Conservation (phyloP, 2,797 vertebrate genomes). For the Propithecus perrieri region DNA sequence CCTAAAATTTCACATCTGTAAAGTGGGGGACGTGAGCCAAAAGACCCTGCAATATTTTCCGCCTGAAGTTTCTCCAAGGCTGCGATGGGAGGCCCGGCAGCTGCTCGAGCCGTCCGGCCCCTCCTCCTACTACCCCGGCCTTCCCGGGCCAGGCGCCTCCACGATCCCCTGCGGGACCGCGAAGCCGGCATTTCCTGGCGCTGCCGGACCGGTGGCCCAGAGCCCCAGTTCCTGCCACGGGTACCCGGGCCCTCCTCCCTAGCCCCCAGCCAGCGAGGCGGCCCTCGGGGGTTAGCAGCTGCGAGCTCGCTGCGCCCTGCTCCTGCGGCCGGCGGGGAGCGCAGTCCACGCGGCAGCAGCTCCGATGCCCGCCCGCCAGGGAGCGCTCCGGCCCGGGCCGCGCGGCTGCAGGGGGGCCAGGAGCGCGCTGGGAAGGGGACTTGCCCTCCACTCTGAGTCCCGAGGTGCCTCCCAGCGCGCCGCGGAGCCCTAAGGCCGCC, state of each 20-base stretch:
- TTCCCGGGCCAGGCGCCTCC: neutral
- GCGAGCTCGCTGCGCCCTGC: neutral
- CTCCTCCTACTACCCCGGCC: neutral
- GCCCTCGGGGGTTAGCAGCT: neutral
- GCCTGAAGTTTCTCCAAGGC: neutral
- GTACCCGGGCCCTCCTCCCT: neutral
- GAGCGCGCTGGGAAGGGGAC: fast-evolving
- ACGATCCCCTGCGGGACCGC: neutral
- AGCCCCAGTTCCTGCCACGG: slow-evolving; percentile 33
- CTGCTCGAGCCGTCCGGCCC: neutral
- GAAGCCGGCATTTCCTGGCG: slow-evolving; percentile 26
- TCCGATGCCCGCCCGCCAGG: slow-evolving; percentile 17
- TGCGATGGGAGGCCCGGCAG: neutral
- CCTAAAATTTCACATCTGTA: neutral
- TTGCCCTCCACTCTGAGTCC: neutral
- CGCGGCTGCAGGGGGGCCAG: neutral
- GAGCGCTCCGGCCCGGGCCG: neutral
- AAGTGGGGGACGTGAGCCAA: neutral
- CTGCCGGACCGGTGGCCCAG: neutral
- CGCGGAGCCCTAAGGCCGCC: neutral
- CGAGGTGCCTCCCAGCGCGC: neutral
- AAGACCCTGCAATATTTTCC: neutral
- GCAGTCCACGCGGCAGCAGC: fast-evolving
- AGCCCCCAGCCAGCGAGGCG: neutral
- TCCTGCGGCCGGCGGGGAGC: fast-evolving